Evolutionary conservation across 2,113 vertebrate species (phyloP), one percentile per base, ranked within the genome.

Genomic region (Stegostoma tigrinum): DNA sequence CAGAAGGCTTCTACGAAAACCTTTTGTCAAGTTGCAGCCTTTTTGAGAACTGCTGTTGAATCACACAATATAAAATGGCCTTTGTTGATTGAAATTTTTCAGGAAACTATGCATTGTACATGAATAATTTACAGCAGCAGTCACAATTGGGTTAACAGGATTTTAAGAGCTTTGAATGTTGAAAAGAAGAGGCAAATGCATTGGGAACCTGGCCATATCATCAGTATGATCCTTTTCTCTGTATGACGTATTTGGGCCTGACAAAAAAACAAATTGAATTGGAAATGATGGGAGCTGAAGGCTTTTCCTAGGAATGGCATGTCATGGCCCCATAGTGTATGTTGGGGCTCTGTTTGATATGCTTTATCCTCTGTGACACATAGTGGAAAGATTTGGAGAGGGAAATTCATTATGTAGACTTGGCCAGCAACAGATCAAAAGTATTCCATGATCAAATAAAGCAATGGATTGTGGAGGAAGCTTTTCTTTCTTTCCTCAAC

Each of bases 361-460:
- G 97, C 97, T 98, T 98, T 98, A 98, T 98, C 98, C 97, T 48
- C 96, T 95, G 96, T 98, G 98, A 98, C 98, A 98, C 98, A 97
- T 98, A 97, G 68, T 97, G 97, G 97, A 97, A 98, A 97, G 96
- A 97, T 97, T 98, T 97, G 97, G 96, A 45, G 42, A 97, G 96
- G 96, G 97, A 97, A 98, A 98, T 97, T 98, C 97, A 98, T 98
- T 98, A 97, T 97, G 96, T 97, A 97, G 61, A 95, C 96, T 97
- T 97, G 98, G 97, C 97, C 97, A 97, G 97, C 97, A 97, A 98
- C 97, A 97, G 97, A 98, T 98, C 97, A 98, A 98, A 98, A 97
- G 97, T 98, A 97, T 97, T 96, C 96, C 97, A 97, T 83, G 96
- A 98, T 98, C 98, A 98, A 98, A 98, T 97, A 98, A 97, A 97